Percentiles rank a stretch among this genome's conserved stretches.
These are phyloP conservation scores for Saguinus imperator DNA, from an alignment of 2,113 vertebrate species.

Conservation along the genomic window DNA sequence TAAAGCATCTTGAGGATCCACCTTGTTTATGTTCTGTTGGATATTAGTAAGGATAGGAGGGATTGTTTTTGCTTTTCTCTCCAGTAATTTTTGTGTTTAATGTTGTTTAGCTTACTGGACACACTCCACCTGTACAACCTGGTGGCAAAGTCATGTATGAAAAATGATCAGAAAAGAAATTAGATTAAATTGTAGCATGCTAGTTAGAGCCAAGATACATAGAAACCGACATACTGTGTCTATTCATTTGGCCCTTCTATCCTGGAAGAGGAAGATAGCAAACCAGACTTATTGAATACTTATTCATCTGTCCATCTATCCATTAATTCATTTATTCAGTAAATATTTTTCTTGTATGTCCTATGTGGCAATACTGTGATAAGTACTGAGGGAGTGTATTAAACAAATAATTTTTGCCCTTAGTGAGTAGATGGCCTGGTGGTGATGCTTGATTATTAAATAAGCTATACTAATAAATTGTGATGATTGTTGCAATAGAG, in stretches of 20 bases:
- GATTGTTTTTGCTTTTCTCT: not conserved
- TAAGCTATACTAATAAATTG: not conserved
- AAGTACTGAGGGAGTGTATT: not conserved
- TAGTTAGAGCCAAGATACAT: not conserved
- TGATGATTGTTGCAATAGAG: not conserved
- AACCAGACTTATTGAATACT: not conserved
- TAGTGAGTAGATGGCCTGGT: not conserved
- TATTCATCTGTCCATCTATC: not conserved
- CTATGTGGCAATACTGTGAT: not conserved
- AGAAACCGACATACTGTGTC: not conserved
- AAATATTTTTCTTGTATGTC: not conserved
- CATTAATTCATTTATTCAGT: not conserved
- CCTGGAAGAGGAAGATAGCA: not conserved
- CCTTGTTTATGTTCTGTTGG: not conserved
- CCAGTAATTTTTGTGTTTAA: constrained; percentile 14
- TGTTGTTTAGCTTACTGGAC: constrained; percentile 40
- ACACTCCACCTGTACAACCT: constrained; percentile 23
- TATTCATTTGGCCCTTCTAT: not conserved
- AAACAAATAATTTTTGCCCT: not conserved
- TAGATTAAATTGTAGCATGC: not conserved
- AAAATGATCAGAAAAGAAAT: constrained; percentile 45
- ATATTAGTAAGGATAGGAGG: not conserved
- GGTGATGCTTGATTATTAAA: not conserved
- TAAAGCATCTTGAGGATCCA: not conserved
- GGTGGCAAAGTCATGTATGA: not conserved